Base-by-base conservation (phyloP, 2,113 vertebrate species). In the Pontoporia blainvillei region DNA sequence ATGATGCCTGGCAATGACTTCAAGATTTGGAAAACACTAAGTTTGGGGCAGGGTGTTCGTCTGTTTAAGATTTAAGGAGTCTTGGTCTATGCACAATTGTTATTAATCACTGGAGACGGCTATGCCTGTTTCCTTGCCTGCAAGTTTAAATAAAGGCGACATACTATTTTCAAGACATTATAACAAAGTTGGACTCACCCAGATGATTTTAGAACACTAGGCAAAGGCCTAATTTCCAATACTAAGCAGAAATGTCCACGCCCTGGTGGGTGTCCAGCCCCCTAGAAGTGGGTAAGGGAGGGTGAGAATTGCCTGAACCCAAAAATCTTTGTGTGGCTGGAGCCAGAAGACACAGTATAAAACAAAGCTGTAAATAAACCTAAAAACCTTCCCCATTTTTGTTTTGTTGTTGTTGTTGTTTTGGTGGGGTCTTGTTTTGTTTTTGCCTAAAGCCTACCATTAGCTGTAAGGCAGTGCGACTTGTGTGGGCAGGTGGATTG, bases 131-230 rank as follows among this genome's bases (percentile, higher is more conserved):
- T 95, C 14, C 36, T 95, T 39, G 25, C n/a, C 66, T 95, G 52
- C 34, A 96, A 90, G 71, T 92, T 90, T 71, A 91, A 93, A 90
- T 87, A 86, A 96, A 75, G 17, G 23, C 36, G 88, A 27, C 89
- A 88, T 57, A 64, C 31, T 49, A 69, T 92, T 85, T 96, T 76
- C 91, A 94, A 95, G n/a, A 95, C 78, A 76, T 93, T 71, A 34
- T 52, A 71, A 84, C 73, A 64, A 62, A 82, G 18, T 62, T 91
- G 59, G 17, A 36, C 82, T 59, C 23, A 81, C 34, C 41, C 57
- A 88, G n/a, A 79, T 64, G 67, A 94, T 81, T 93, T 96, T 81
- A 92, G 44, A 91, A 92, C 27, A 54, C 44, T 81, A 84, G 59
- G 8, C 62, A 72, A 97, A 83, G 6, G 1, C 67, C 86, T 91